Evolutionary conservation across 2,888 invertebrate species (phyloP).

Genomic region (Xestia rhomboidea): DNA sequence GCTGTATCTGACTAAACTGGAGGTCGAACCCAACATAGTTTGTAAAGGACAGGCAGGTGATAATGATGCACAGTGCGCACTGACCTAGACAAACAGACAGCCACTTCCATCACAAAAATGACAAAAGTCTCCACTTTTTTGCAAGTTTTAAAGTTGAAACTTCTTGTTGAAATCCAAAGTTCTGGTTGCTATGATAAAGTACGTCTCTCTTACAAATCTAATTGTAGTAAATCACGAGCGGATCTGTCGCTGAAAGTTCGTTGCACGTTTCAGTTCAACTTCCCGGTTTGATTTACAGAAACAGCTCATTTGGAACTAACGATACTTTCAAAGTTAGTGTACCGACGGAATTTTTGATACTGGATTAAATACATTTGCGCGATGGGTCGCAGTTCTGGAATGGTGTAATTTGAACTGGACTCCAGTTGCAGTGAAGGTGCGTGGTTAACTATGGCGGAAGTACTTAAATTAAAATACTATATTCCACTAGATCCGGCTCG

Average conservation of each 20-base stretch:
- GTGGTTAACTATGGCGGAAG: too few species aligned
- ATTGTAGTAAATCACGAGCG: conserved; percentile 54
- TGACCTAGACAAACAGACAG: neutral
- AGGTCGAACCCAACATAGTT: neutral
- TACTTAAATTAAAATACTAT: too few species aligned
- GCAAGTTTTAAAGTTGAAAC: conserved; percentile 9
- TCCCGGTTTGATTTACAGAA: conserved; percentile 56
- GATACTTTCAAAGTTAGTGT: conserved; percentile 39
- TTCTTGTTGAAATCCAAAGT: conserved; percentile 37
- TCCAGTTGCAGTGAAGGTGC: too few species aligned
- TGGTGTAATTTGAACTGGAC: too few species aligned
- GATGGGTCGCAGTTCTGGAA: too few species aligned
- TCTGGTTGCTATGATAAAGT: conserved; percentile 47
- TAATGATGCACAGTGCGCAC: neutral
- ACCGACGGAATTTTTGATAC: conserved; percentile 11
- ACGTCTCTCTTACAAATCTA: conserved; percentile 52
- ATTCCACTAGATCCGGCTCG: too few species aligned
- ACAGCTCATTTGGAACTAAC: conserved; percentile 51
- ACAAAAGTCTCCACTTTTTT: conserved; percentile 6
- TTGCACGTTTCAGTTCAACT: conserved; percentile 48
- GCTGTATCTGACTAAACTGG: neutral
- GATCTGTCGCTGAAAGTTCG: conserved; percentile 60
- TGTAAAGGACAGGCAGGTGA: neutral
- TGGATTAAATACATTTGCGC: neutral
- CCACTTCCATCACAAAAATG: conserved; percentile 1